These are phyloP conservation scores for Rhyacophila evoluta DNA, from an alignment of 2,888 invertebrate genomes.

Conservation along the genomic window DNA sequence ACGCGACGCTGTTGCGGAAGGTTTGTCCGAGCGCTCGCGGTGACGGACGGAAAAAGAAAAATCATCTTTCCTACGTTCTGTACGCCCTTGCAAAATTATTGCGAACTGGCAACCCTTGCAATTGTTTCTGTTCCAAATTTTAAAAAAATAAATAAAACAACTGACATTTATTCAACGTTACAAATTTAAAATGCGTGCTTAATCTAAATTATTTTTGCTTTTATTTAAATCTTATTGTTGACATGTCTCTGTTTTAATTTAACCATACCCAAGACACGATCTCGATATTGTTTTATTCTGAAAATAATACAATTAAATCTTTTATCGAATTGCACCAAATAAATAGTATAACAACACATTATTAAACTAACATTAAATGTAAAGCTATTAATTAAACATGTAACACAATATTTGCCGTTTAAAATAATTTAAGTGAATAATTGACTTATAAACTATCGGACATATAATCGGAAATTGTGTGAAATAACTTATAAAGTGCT, in stretches of 20 bases:
- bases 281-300: neutral
- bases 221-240: neutral
- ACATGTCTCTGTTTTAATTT: neutral
- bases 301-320: neutral
- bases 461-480: neutral
- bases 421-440: neutral
- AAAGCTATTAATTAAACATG: neutral
- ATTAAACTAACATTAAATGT: too few species aligned
- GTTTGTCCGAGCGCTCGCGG: neutral
- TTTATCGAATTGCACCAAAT: neutral
- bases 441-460: neutral
- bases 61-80: neutral
- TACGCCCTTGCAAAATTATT: neutral
- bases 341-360: too few species aligned
- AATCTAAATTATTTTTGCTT: neutral
- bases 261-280: neutral
- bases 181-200: neutral
- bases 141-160: too few species aligned
- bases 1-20: slow-evolving; percentile 17
- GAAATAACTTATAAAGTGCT: neutral
- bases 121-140: neutral
- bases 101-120: neutral
- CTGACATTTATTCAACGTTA: too few species aligned
- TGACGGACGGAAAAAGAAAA: slow-evolving; percentile 14
- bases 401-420: neutral